Evolutionary conservation across 2,797 vertebrate genomes (phyloP).

Genomic region (Poecilia wingei): DNA sequence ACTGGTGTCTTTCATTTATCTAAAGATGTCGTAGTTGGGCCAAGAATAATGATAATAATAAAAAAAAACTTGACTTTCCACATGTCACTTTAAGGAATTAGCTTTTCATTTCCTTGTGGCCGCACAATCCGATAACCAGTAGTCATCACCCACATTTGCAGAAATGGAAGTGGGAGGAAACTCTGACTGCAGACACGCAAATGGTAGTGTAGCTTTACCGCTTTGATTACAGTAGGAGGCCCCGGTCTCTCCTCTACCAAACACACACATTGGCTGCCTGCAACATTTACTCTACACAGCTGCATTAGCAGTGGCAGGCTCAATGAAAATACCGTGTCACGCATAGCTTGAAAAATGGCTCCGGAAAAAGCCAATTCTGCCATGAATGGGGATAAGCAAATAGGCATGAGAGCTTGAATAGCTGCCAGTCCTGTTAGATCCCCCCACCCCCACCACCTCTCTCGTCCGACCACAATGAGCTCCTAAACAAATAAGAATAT

Average conservation of each 20-base stretch:
- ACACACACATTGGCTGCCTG: conserved; percentile 46
- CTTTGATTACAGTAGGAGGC: conserved; percentile 57
- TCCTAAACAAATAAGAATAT: conserved; percentile 80
- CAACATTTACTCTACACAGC: conserved; percentile 61
- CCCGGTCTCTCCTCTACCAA: conserved; percentile 41
- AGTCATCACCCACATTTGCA: conserved; percentile 44
- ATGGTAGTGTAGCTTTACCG: conserved; percentile 60
- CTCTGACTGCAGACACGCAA: conserved; percentile 67
- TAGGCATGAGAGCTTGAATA: conserved; percentile 79
- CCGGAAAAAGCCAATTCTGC: conserved; percentile 77
- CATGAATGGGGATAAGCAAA: conserved; percentile 81
- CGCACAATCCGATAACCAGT: conserved; percentile 28
- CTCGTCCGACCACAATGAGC: conserved; percentile 75
- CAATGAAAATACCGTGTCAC: conserved; percentile 74
- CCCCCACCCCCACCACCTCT: conserved; percentile 28
- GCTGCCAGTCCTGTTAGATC: conserved; percentile 73
- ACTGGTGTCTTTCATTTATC: conserved; percentile 23
- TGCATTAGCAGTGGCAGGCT: conserved; percentile 71
- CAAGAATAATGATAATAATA: conserved; percentile 5
- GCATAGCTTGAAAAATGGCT: conserved; percentile 74
- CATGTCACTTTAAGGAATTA: conserved; percentile 39
- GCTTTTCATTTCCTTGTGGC: conserved; percentile 46
- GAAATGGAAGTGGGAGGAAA: conserved; percentile 47
- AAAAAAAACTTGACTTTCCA: conserved; percentile 4
- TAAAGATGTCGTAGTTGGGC: conserved; percentile 30